These are phyloP conservation scores for Pygoscelis adeliae DNA, from an alignment of 2,113 vertebrate species.

Conservation along the genomic window DNA sequence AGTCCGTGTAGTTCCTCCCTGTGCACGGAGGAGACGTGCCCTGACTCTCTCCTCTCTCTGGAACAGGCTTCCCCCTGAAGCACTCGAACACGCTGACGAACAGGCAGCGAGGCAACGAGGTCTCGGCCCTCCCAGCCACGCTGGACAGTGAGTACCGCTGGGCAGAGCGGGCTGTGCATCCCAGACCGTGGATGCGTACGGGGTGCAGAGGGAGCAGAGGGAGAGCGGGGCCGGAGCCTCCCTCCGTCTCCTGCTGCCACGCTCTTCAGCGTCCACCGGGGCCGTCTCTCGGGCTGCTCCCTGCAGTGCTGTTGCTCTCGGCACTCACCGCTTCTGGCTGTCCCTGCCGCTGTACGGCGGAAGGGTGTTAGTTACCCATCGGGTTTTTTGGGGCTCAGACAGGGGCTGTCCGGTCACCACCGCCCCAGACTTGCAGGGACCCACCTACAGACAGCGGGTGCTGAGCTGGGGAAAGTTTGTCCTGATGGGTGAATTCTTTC, in stretches of 20 bases:
- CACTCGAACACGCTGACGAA: slow-evolving; percentile 92
- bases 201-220: not conserved
- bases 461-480: not conserved
- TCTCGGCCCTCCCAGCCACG: slow-evolving; percentile 87
- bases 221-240: not conserved
- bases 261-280: accelerated
- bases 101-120: slow-evolving; percentile 92
- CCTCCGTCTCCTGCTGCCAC: not conserved
- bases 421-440: not conserved
- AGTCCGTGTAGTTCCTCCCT: not conserved
- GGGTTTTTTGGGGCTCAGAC: not conserved
- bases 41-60: not conserved
- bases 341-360: accelerated
- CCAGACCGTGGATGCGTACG: accelerated
- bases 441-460: not conserved
- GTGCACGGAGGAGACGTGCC: not conserved
- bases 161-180: not conserved
- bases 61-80: slow-evolving; percentile 73
- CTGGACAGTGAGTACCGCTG: slow-evolving; percentile 84
- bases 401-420: not conserved
- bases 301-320: not conserved
- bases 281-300: not conserved
- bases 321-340: not conserved
- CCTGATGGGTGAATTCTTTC: not conserved
- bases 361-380: not conserved